Conservation (phyloP, 2,797 vertebrate species). For the Buceros bicornis region DNA sequence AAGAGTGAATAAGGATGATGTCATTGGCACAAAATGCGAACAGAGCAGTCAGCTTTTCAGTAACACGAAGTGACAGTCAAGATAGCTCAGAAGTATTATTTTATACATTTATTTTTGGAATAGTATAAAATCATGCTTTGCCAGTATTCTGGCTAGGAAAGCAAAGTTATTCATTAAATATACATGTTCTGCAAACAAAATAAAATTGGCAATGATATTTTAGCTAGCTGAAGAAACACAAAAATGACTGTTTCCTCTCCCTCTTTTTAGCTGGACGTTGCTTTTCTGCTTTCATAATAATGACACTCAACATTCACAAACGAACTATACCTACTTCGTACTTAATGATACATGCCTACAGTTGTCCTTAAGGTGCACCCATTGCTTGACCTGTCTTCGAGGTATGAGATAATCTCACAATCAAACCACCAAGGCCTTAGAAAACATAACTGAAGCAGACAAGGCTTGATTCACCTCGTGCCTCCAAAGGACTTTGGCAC, state of each 20-base stretch:
- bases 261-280: not conserved
- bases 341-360: not conserved
- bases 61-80: not conserved
- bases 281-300: not conserved
- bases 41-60: slow-evolving; percentile 43
- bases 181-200: not conserved
- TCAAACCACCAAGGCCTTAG: not conserved
- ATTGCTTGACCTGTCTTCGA: not conserved
- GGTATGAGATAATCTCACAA: not conserved
- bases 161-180: slow-evolving; percentile 17
- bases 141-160: not conserved
- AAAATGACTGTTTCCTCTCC: not conserved
- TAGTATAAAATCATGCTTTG: not conserved
- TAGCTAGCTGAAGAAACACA: not conserved
- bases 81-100: slow-evolving; percentile 31
- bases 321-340: not conserved
- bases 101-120: slow-evolving; percentile 49
- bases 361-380: not conserved
- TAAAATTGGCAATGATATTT: not conserved
- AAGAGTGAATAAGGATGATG: not conserved
- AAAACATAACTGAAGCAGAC: not conserved
- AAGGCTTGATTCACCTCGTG: not conserved
- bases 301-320: not conserved
- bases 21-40: not conserved
- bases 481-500: not conserved